phyloP scores from a whole-genome alignment of 2,888 invertebrate species.

The Scrobipalpa costella region DNA sequence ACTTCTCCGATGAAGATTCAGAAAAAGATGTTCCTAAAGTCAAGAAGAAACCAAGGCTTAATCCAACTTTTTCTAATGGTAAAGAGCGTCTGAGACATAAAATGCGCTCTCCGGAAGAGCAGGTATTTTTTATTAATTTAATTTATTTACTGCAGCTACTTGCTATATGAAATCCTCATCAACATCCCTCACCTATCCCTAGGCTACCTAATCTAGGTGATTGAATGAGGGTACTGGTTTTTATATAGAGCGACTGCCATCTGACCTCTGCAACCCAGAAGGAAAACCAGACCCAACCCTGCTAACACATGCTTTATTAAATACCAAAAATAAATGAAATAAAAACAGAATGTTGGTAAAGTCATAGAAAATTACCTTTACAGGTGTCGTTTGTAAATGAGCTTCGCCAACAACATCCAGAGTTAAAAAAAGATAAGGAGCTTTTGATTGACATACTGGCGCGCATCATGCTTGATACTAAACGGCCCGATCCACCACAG shows the following conservation, averaged over 20 bases:
- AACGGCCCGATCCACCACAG: constrained; percentile 51
- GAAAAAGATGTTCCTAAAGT: neutral
- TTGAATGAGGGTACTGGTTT: too few relatives aligned
- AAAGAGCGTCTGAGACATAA: constrained; percentile 32
- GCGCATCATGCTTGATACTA: constrained; percentile 56
- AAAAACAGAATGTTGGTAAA: too few relatives aligned
- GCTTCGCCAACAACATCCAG: constrained; percentile 50
- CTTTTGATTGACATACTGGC: constrained; percentile 52
- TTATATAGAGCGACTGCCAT: too few relatives aligned
- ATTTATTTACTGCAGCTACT: too few relatives aligned
- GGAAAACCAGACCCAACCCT: too few relatives aligned
- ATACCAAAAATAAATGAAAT: too few relatives aligned
- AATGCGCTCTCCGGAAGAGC: constrained; percentile 41
- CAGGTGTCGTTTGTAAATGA: constrained; percentile 57
- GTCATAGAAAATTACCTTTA: too few relatives aligned
- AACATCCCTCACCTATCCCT: too few relatives aligned
- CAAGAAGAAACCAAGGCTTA: neutral
- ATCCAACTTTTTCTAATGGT: neutral
- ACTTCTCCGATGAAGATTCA: constrained; percentile 1
- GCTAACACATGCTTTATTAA: too few relatives aligned
- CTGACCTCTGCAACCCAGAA: too few relatives aligned
- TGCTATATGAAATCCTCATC: too few relatives aligned
- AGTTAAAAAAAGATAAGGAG: constrained; percentile 49
- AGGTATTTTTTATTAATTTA: constrained; percentile 38
- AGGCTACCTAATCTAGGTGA: too few relatives aligned